phyloP scores from a whole-genome alignment of 2,797 vertebrate species.

The Remorina albescens region DNA sequence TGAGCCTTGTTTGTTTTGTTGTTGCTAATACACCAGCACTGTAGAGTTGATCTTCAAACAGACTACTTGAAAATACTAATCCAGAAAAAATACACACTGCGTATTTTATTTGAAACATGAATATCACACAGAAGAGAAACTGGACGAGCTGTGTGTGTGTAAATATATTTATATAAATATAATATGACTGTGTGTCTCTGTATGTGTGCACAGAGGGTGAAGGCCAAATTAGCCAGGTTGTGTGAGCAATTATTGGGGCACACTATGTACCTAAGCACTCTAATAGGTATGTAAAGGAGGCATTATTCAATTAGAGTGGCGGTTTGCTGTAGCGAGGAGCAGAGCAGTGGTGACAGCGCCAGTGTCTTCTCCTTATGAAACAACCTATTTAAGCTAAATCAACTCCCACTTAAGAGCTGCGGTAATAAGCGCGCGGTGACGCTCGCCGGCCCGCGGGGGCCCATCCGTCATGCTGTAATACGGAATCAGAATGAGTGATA shows the following conservation, averaged over 20 bases:
- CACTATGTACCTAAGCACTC: constrained; percentile 85
- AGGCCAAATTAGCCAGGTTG: constrained; percentile 85
- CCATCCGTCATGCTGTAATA: constrained; percentile 96
- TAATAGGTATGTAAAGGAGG: constrained; percentile 87
- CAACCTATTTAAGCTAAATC: constrained; percentile 97
- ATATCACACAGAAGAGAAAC: constrained; percentile 64
- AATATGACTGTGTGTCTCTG: constrained; percentile 21
- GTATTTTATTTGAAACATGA: constrained; percentile 71
- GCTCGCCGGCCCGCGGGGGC: constrained; percentile 89
- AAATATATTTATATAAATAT: too few species aligned
- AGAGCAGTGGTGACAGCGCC: constrained; percentile 86
- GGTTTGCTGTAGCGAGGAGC: constrained; percentile 85
- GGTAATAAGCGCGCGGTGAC: constrained; percentile 90
- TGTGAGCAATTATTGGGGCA: constrained; percentile 86
- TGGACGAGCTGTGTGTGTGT: constrained; percentile 22
- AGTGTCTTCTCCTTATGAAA: constrained; percentile 91
- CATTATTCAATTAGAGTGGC: constrained; percentile 93
- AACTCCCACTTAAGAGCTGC: constrained; percentile 94
- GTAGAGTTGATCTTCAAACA: constrained; percentile 46
- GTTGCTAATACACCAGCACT: constrained; percentile 52
- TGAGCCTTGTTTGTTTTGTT: constrained; percentile 69
- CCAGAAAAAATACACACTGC: constrained; percentile 27
- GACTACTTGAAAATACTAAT: constrained; percentile 56
- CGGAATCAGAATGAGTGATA: constrained; percentile 95
- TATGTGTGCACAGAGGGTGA: constrained; percentile 62